Evolutionary conservation across 2,797 vertebrate genomes (phyloP), one percentile per base, ranked within the genome.

Genomic region (Hemibagrus guttatus): DNA sequence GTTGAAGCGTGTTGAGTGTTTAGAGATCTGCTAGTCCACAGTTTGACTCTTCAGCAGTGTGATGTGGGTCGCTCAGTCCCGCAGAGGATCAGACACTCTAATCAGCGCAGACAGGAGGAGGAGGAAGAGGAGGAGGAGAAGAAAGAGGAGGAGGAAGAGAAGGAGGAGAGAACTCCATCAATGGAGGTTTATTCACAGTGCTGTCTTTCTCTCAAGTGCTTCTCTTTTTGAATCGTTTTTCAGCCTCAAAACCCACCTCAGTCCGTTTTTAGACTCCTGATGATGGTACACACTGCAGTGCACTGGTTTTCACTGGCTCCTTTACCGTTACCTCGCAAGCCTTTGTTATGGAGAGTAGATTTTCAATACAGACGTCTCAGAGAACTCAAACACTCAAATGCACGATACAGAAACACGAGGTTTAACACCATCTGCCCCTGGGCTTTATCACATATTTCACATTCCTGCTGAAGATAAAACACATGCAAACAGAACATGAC

Each of bases 31-130:
- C 42, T 82, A 86, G 80, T 86, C 79, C 85, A 63, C 85, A 64
- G 66, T 74, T 81, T 23, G 46, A 87, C 31, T 66, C 75, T 76
- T 35, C 35, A 49, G 61, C 56, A 83, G 85, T 46, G 83, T 58
- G 81, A 63, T 85, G 84, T 64, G 84, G 85, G 85, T 87, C 84
- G 76, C 78, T 85, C 68, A 76, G 42, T 71, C 87, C 66, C 28
- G 31, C 28, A 85, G 84, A 85, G 79, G 84, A 66, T 61, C 81
- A 52, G 75, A 83, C 84, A 85, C 85, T 66, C 76, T 85, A 82
- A 75, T 86, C 71, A 69, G 56, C 4, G 42, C 58, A 71, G 80
- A 68, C 52, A 84, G 63, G 72, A 86, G 84, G 85, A 81, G 85
- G 28, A 81, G 85, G n/a, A 81, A 26, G 39, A 81, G 31, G 14